phyloP scores from a whole-genome alignment of 2,888 invertebrate species.

The Lycaena phlaeas region DNA sequence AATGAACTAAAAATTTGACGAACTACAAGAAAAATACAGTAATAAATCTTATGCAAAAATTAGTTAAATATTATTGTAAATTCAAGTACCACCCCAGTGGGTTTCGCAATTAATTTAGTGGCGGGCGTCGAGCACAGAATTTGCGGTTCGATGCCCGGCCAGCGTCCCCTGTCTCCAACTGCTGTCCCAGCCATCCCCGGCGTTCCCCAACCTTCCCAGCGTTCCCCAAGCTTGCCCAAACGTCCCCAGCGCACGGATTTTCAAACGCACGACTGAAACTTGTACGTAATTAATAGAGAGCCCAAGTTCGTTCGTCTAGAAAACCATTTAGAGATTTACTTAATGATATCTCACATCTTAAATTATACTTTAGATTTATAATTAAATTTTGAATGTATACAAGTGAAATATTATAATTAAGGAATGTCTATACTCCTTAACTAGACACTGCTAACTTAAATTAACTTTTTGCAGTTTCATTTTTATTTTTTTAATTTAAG shows the following conservation, averaged over 20 bases:
- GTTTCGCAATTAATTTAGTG: constrained; percentile 31
- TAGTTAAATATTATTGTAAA: no score
- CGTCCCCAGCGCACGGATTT: constrained; percentile 17
- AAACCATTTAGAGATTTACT: constrained; percentile 13
- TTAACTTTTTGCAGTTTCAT: no score
- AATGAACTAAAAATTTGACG: no score
- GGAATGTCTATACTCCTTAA: no score
- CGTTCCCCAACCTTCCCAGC: background rate
- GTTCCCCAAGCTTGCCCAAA: constrained; percentile 9
- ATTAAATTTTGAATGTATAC: background rate
- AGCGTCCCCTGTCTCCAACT: constrained; percentile 28
- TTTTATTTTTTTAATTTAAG: no score
- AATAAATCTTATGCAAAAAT: no score
- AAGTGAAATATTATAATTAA: no score
- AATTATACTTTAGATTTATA: constrained; percentile 13
- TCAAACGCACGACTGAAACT: constrained; percentile 24
- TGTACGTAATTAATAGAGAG: constrained; percentile 23
- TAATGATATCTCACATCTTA: constrained; percentile 16
- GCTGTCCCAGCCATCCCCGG: constrained; percentile 12
- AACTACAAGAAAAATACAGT: no score
- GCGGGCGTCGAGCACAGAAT: constrained; percentile 29
- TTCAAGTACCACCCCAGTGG: constrained; percentile 16
- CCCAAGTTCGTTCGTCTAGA: constrained; percentile 21
- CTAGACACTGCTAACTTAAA: no score
- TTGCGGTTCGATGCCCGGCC: constrained; percentile 34